These are phyloP conservation scores for Laticauda colubrina DNA, from an alignment of 2,113 vertebrate species.

Conservation along the genomic window DNA sequence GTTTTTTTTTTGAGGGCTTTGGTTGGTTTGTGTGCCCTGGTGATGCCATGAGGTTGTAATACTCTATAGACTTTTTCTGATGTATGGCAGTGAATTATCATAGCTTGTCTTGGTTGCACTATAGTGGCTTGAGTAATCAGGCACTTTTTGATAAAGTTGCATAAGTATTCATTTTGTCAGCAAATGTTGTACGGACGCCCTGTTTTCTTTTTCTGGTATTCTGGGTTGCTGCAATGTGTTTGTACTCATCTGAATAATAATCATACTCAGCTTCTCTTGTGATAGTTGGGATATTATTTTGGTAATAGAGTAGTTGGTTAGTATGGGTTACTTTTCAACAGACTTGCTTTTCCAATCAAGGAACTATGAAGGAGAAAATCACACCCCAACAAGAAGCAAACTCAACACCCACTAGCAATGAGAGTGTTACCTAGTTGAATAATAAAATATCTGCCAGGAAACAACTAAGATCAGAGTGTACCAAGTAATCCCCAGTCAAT, in stretches of 20 bases:
- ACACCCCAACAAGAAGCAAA: not conserved
- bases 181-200: not conserved
- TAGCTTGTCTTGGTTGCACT: not conserved
- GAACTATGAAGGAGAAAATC: not conserved
- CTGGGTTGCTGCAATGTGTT: not conserved
- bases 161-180: not conserved
- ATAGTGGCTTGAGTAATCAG: not conserved
- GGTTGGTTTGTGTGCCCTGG: not conserved
- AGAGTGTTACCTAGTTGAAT: not conserved
- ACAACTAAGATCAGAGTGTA: not conserved
- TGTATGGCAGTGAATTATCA: not conserved
- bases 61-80: not conserved
- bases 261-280: not conserved
- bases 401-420: not conserved
- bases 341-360: not conserved
- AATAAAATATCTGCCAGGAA: not conserved
- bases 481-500: not conserved
- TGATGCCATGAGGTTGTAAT: not conserved
- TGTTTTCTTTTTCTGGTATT: not conserved
- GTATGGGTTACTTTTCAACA: not conserved
- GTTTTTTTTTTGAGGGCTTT: not conserved
- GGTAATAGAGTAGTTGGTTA: not conserved
- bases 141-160: not conserved
- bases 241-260: not conserved
- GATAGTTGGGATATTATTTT: not conserved